Base-by-base conservation (phyloP, 2,888 invertebrate species). In the Eilema griseolum region DNA sequence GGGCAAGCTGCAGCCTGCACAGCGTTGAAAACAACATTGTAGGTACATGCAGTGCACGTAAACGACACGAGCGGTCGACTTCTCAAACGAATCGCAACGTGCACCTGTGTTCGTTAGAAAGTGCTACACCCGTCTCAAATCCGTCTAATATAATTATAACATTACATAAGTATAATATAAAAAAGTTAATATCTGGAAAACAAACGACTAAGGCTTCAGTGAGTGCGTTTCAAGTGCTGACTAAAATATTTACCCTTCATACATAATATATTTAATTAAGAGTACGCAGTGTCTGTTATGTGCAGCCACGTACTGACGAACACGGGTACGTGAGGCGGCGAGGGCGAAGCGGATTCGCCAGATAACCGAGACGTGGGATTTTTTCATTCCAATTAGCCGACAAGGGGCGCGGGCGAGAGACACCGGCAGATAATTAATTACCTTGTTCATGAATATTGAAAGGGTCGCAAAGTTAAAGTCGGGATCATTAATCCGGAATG, bases 381-480 rank as follows among this genome's bases (percentile, higher is more conserved):
- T 59, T 37, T 37, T 66, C 59, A 52, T 52, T 52, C 8, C 52
- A 52, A 52, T 52, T 52, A n/a, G 52, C 52, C 20, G 46, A 1
- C 37, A 16, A 23, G 11, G 20, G 37, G 20, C 33, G 33, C 33
- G 16, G 20, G 59, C 20, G 26, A 37, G 59, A 20, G 59, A n/a
- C 0, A 11, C 52, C n/a, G 33, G 52, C 28, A 33, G 66, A 33
- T 16, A 61, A 61, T 66, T 70, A 56, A 57, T 66, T 70, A 61
- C 37, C 33, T 52, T 52, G 24, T 66, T 56, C 66, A 70, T 66
- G 56, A 57, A 70, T 70, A 70, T 61, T 52, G 11, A 68, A 61
- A 65, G 28, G 52, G 41, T n/a, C 3, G 31, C 16, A 31, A 46
- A 46, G 31, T 65, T 31, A 11, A 59, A 28, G 14, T 41, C 14